Evolutionary conservation across 2,797 vertebrate species (phyloP).

Genomic region (Scomberomorus guttatus): DNA sequence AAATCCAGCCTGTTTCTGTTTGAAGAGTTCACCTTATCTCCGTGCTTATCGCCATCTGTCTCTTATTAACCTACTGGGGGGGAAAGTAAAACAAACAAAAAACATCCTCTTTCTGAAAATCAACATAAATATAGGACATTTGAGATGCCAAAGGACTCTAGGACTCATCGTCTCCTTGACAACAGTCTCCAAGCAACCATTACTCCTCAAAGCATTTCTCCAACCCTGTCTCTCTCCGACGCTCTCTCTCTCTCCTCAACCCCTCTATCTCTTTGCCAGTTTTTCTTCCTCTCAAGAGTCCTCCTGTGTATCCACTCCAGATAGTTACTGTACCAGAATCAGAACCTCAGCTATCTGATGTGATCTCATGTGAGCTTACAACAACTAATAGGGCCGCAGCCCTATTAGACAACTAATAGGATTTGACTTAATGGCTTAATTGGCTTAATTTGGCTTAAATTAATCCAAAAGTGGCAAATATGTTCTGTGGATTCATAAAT

Average conservation of each 20-base stretch:
- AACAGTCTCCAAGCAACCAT: slow-evolving; percentile 89
- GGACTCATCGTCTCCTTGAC: slow-evolving; percentile 86
- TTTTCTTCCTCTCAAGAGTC: slow-evolving; percentile 69
- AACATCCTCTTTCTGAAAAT: slow-evolving; percentile 52
- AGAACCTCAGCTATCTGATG: slow-evolving; percentile 23
- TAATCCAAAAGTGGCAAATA: not conserved
- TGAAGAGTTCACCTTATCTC: slow-evolving; percentile 29
- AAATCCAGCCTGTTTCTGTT: slow-evolving; percentile 18
- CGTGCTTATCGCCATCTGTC: not conserved
- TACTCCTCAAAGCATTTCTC: slow-evolving; percentile 83
- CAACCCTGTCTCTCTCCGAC: slow-evolving; percentile 66
- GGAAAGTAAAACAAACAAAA: slow-evolving; percentile 6
- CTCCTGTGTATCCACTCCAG: slow-evolving; percentile 67
- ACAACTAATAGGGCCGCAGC: too few relatives aligned
- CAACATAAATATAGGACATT: slow-evolving; percentile 80
- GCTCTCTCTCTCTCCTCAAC: slow-evolving; percentile 65
- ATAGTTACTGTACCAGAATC: slow-evolving; percentile 52
- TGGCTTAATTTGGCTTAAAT: too few relatives aligned
- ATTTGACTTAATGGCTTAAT: too few relatives aligned
- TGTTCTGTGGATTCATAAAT: slow-evolving; percentile 5
- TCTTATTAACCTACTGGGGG: not conserved
- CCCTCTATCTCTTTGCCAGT: slow-evolving; percentile 62
- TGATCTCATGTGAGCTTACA: slow-evolving; percentile 20
- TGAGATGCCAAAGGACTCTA: slow-evolving; percentile 82
- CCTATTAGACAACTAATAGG: too few relatives aligned